Evolutionary conservation across 2,113 vertebrate species (phyloP).

Genomic region (Tachycineta bicolor): DNA sequence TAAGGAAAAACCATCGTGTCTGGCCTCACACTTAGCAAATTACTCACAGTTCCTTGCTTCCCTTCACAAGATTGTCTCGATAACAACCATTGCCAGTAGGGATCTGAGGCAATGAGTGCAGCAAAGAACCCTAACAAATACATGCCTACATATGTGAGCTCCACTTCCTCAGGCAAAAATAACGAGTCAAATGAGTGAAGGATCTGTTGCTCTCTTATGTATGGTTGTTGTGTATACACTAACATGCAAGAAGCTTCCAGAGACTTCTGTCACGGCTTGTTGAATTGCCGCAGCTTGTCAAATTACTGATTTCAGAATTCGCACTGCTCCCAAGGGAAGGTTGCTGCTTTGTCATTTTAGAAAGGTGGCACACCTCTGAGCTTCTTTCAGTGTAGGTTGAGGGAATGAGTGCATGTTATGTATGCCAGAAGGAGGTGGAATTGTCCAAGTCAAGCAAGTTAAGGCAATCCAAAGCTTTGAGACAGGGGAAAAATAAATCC

Average conservation of each 20-base stretch:
- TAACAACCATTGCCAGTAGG: neutral
- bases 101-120: neutral
- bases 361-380: neutral
- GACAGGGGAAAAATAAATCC: neutral
- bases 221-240: neutral
- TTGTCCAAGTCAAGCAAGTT: neutral
- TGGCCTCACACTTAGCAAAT: conserved; percentile 15
- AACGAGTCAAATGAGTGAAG: neutral
- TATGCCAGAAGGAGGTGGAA: neutral
- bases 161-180: neutral
- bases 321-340: neutral
- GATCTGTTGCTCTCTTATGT: neutral
- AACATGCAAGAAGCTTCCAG: neutral
- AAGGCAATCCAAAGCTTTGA: neutral
- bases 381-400: neutral
- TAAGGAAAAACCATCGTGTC: neutral
- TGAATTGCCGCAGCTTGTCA: neutral
- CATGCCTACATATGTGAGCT: neutral
- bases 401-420: neutral
- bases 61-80: neutral
- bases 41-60: neutral
- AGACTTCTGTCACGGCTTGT: neutral
- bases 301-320: neutral
- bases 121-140: neutral
- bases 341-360: neutral